Percentiles rank a stretch among this genome's conserved stretches.
Conservation (phyloP, 2,888 invertebrate species). For the Aspidiotus rigidus region DNA sequence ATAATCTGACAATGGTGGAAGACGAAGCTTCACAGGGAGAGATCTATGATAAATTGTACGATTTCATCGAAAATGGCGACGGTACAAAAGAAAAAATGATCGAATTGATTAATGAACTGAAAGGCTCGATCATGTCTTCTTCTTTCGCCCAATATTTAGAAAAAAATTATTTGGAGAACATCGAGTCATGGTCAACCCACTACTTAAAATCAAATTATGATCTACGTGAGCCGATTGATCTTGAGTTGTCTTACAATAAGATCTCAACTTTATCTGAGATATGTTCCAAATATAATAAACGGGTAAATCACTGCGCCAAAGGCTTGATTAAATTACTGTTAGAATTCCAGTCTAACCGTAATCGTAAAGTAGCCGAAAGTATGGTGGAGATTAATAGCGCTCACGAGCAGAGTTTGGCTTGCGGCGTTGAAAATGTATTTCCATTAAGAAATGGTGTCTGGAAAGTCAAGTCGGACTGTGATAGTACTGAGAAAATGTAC, state of each 20-base stretch:
- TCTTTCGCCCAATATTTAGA: slow-evolving; percentile 19
- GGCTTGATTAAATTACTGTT: slow-evolving; percentile 26
- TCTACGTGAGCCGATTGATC: slow-evolving; percentile 18
- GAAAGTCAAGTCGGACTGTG: slow-evolving; percentile 15
- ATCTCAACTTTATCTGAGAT: slow-evolving; percentile 15
- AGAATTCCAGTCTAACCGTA: slow-evolving; percentile 21
- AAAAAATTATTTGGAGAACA: slow-evolving; percentile 16
- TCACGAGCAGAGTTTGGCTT: slow-evolving; percentile 1
- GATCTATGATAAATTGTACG: slow-evolving; percentile 37
- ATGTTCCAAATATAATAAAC: slow-evolving; percentile 18
- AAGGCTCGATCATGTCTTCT: neutral
- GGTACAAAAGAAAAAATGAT: slow-evolving; percentile 9
- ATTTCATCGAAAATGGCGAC: slow-evolving; percentile 24
- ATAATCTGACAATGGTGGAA: slow-evolving; percentile 34
- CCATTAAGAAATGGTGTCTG: slow-evolving; percentile 19
- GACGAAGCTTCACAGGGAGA: slow-evolving; percentile 36
- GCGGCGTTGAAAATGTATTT: slow-evolving; percentile 25
- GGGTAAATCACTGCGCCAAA: slow-evolving; percentile 6
- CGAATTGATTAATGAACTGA: slow-evolving; percentile 6
- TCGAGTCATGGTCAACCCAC: slow-evolving; percentile 19
- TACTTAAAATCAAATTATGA: slow-evolving; percentile 10
- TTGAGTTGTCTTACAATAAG: slow-evolving; percentile 28
- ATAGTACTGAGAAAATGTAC: slow-evolving; percentile 7
- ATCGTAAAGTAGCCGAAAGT: slow-evolving; percentile 18
- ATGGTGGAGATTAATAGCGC: slow-evolving; percentile 17